Conservation (phyloP, 2,113 vertebrate genomes). For the Eonycteris spelaea region DNA sequence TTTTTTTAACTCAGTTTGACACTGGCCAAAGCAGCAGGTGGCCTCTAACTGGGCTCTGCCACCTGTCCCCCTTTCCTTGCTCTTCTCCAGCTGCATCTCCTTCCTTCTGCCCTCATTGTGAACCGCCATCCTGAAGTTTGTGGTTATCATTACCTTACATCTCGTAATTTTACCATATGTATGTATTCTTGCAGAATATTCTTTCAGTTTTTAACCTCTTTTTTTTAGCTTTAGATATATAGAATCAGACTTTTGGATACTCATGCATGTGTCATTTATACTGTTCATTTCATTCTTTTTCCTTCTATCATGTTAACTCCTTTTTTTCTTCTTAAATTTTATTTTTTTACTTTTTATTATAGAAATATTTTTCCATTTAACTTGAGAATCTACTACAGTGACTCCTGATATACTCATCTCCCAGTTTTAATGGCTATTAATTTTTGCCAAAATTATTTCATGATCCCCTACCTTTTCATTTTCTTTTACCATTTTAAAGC, state of each 20-base stretch:
- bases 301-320: not conserved
- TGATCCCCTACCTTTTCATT: not conserved
- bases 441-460: not conserved
- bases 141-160: not conserved
- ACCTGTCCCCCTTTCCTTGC: rapidly evolving
- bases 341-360: not conserved
- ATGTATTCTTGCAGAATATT: not conserved
- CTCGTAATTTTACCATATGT: not conserved
- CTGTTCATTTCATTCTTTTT: not conserved
- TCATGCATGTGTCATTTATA: not conserved
- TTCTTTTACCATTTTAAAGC: not conserved
- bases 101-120: not conserved
- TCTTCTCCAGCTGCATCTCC: not conserved
- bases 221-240: not conserved
- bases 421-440: not conserved
- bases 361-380: not conserved
- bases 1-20: not conserved
- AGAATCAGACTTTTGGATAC: not conserved
- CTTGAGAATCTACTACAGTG: not conserved
- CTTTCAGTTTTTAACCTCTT: not conserved
- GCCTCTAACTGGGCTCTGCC: not conserved
- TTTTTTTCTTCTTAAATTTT: not conserved
- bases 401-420: not conserved
- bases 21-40: not conserved
- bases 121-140: not conserved